Percentiles rank a stretch among this genome's conserved stretches.
Evolutionary conservation across 1,140 invertebrate species (phyloP).

Genomic region (Tyrophagus putrescentiae): DNA sequence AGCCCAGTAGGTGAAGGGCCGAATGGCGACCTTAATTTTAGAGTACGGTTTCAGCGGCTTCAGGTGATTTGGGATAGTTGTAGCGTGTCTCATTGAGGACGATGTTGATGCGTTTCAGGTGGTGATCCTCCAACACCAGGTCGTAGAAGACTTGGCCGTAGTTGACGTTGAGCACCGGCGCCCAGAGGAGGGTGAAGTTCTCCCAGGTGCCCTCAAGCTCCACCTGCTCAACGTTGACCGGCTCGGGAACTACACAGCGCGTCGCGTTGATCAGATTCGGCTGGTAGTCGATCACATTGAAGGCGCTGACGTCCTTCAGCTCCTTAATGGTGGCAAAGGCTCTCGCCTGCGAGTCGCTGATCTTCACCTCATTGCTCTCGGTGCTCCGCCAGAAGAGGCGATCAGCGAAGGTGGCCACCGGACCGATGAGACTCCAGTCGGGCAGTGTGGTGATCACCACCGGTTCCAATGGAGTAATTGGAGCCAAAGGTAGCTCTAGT

Average conservation of each 20-base stretch:
- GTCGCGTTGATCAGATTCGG: slow-evolving; percentile 9
- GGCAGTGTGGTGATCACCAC: slow-evolving; percentile 17
- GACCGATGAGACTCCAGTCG: slow-evolving; percentile 31
- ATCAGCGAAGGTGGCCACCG: slow-evolving; percentile 59
- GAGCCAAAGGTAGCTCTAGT: neutral
- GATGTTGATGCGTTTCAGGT: slow-evolving; percentile 26
- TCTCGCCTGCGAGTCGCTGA: slow-evolving; percentile 57
- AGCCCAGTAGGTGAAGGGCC: slow-evolving; percentile 69
- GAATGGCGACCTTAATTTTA: slow-evolving; percentile 49
- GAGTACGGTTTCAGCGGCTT: slow-evolving; percentile 48
- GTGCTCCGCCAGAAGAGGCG: slow-evolving; percentile 58
- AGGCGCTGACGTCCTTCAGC: slow-evolving; percentile 47
- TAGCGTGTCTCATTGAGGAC: slow-evolving; percentile 26
- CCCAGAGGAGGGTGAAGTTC: slow-evolving; percentile 63
- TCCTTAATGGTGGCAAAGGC: slow-evolving; percentile 55
- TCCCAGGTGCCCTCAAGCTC: slow-evolving; percentile 51
- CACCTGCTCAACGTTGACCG: slow-evolving; percentile 46
- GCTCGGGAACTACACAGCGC: slow-evolving; percentile 47
- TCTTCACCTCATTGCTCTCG: slow-evolving; percentile 53
- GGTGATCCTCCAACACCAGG: slow-evolving; percentile 43
- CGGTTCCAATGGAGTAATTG: neutral
- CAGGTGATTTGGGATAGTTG: slow-evolving; percentile 36
- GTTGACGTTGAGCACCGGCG: slow-evolving; percentile 51
- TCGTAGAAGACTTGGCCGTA: slow-evolving; percentile 69
- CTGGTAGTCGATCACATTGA: slow-evolving; percentile 55